Conservation (phyloP, 2,797 vertebrate species). For the Brachyalestes nurse region DNA sequence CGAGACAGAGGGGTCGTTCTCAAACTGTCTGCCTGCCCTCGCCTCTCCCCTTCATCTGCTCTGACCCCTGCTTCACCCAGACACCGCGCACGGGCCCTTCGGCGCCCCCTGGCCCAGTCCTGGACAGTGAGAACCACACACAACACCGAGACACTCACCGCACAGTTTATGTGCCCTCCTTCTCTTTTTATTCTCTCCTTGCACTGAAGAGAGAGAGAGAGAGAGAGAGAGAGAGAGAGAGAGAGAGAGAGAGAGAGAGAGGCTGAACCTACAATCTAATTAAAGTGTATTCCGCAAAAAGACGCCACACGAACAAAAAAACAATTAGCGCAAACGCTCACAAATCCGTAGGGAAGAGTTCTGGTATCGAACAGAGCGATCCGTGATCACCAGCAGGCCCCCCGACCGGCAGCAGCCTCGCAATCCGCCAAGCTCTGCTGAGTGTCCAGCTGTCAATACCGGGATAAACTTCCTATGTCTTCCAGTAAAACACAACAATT, state of each 20-base stretch:
- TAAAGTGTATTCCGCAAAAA: constrained; percentile 47
- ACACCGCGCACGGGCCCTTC: constrained; percentile 35
- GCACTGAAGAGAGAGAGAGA: too few relatives aligned
- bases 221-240: too few relatives aligned
- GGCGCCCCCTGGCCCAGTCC: constrained; percentile 32
- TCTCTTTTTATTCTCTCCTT: constrained; percentile 23
- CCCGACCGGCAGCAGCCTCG: constrained; percentile 36
- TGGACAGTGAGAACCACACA: constrained; percentile 43
- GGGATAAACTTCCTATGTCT: constrained; percentile 29
- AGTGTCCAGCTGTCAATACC: constrained; percentile 45
- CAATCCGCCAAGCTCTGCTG: constrained; percentile 40
- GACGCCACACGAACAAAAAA: constrained; percentile 41
- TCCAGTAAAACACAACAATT: constrained; percentile 21
- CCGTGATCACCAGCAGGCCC: constrained; percentile 51
- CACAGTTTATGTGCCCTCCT: constrained; percentile 10
- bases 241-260: too few relatives aligned
- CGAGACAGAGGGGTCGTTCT: constrained; percentile 39
- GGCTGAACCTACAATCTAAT: constrained; percentile 46
- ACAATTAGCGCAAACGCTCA: constrained; percentile 48
- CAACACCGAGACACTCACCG: constrained; percentile 19
- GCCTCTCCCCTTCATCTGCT: constrained; percentile 41
- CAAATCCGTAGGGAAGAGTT: constrained; percentile 46
- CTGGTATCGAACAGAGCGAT: constrained; percentile 53
- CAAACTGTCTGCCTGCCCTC: constrained; percentile 48
- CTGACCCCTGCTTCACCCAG: constrained; percentile 59